phyloP scores from a whole-genome alignment of 2,888 invertebrate species.

The Drosophila pseudotakahashii region DNA sequence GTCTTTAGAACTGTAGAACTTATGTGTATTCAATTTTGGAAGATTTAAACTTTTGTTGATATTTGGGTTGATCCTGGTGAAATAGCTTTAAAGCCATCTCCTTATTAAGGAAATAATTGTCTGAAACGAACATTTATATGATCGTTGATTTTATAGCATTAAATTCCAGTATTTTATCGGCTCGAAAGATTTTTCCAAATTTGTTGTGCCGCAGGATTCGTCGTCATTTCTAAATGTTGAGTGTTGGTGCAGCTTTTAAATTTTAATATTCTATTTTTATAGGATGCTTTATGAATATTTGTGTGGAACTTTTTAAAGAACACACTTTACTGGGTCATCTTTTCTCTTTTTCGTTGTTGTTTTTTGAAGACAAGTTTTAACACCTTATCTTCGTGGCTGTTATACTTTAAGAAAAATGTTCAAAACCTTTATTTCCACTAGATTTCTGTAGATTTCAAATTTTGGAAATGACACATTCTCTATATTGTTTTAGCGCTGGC shows the following conservation, averaged over 20 bases:
- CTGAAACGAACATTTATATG: too few species aligned
- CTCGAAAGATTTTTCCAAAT: too few species aligned
- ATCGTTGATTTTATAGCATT: too few species aligned
- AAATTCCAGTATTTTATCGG: too few species aligned
- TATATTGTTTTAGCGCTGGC: background rate
- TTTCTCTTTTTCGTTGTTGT: too few species aligned
- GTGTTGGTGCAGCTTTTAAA: background rate
- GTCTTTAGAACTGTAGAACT: conserved; percentile 2
- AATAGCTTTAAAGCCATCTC: too few species aligned
- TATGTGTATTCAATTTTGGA: conserved; percentile 5
- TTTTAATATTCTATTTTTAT: background rate
- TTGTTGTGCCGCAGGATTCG: background rate
- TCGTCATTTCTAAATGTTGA: too few species aligned
- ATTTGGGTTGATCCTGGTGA: background rate
- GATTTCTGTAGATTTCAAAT: background rate
- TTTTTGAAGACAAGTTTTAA: too few species aligned
- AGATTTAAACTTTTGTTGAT: conserved; percentile 23
- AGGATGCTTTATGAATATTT: too few species aligned
- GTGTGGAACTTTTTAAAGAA: too few species aligned
- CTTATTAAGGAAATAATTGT: background rate
- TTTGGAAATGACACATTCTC: background rate
- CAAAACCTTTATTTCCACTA: background rate
- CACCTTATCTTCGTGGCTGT: too few species aligned
- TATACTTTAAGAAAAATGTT: background rate
- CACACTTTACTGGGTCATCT: too few species aligned